Conservation (phyloP, 2,113 vertebrate genomes). For the Conger conger region DNA sequence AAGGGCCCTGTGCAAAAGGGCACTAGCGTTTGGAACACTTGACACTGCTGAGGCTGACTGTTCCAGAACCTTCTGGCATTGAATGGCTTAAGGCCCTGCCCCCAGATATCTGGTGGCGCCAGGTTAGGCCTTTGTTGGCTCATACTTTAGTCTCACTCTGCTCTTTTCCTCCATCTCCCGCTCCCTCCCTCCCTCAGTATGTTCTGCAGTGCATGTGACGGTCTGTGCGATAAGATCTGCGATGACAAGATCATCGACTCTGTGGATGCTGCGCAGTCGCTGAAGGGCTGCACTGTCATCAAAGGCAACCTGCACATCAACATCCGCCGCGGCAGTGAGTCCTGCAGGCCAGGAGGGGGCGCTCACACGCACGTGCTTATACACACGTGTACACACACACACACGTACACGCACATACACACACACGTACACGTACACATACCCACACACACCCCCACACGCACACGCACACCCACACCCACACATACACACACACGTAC, state of each 20-base stretch:
- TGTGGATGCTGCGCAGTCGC: constrained; percentile 87
- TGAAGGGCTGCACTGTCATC: constrained; percentile 94
- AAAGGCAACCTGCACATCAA: constrained; percentile 93
- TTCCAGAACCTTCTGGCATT: too few relatives aligned
- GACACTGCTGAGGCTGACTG: too few relatives aligned
- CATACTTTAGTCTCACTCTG: background rate
- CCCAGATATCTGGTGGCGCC: too few relatives aligned
- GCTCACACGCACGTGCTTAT: background rate
- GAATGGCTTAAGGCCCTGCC: too few relatives aligned
- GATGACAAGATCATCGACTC: constrained; percentile 90
- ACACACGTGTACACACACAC: background rate
- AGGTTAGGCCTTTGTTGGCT: too few relatives aligned
- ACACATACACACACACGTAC: background rate
- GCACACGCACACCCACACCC: background rate
- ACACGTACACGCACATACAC: background rate
- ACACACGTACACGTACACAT: background rate
- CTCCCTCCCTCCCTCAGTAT: constrained; percentile 69
- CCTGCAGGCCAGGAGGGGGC: background rate
- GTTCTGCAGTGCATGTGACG: constrained; percentile 90
- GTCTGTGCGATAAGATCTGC: constrained; percentile 91
- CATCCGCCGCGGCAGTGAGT: constrained; percentile 96
- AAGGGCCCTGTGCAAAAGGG: too few relatives aligned
- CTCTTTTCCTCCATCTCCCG: background rate
- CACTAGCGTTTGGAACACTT: too few relatives aligned
- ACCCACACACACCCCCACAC: background rate